Base-by-base conservation (phyloP, 1,140 invertebrate species). In the Aphaenogaster ashmeadi region DNA sequence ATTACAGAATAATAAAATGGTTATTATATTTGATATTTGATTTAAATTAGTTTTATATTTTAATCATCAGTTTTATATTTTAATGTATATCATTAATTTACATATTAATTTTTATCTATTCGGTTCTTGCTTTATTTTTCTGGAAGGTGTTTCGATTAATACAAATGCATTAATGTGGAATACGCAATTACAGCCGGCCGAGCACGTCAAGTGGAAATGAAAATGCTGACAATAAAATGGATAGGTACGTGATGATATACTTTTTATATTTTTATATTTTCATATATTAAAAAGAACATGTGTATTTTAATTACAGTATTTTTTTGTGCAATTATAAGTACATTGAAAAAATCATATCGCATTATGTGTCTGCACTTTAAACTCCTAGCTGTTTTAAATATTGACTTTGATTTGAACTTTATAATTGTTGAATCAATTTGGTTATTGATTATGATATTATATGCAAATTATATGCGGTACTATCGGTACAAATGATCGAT, bases 201-300 rank as follows among this genome's bases (percentile, higher is more conserved):
- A 92, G 92, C 44, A 94, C 92, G 18, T 94, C 94, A 0, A 86
- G 83, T 71, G 88, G 69, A 6, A 91, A 94, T 18, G 77, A 92
- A 41, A 91, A 92, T 47, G 77, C 87, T 0, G 93, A 95, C 87
- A 86, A 89, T 18, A 95, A 94, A 88, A 91, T 95, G 80, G 91
- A 94, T 3, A 94, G 91, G 94, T 95, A 87, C 91, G 52, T 67
- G 0, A 47, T 33, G 18, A 56, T 60, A 4, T 54, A 36, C 56
- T 13, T 54, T 50, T 15, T 11, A 27, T 50, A 21, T 60, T 78
- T 71, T 52, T 27, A 27, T 27, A 27, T 0, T 27, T 27, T 27
- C 27, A 21, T 58, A 27, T 58, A 62, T 62, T 36, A 36, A 60
- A 21, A 6, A 21, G 3, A 4, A 7, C 7, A 44, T 33, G 15